Conservation (phyloP, 2,888 invertebrate species). For the Maniola hyperantus region DNA sequence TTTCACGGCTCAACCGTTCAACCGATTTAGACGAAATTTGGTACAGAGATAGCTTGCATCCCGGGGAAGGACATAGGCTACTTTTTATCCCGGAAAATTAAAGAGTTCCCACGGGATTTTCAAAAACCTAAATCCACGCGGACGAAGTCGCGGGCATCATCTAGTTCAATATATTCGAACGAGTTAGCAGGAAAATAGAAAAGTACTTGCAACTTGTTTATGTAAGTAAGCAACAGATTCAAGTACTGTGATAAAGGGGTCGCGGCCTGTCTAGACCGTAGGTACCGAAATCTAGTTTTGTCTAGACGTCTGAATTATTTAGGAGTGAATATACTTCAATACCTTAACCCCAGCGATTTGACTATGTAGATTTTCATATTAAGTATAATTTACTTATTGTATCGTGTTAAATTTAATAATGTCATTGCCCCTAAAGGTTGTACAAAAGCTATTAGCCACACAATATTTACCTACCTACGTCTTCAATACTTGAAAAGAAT, state of each 20-base stretch:
- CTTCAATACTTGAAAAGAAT: not conserved
- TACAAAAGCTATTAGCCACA: not conserved
- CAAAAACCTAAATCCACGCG: no score
- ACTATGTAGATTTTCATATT: not conserved
- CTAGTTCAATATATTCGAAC: not conserved
- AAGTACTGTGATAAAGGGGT: conserved; percentile 51
- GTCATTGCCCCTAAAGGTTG: not conserved
- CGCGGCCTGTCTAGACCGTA: conserved; percentile 73
- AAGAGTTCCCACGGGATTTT: no score
- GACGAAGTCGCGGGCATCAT: no score
- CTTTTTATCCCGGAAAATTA: no score
- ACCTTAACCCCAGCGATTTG: conserved; percentile 27
- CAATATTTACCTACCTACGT: not conserved
- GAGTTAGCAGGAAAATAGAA: conserved; percentile 2
- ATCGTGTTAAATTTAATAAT: not conserved
- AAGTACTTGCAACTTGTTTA: conserved; percentile 25
- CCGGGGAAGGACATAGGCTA: no score
- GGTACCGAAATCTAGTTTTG: conserved; percentile 54
- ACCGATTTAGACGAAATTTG: no score
- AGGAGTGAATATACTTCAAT: conserved; percentile 41
- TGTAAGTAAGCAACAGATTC: conserved; percentile 30
- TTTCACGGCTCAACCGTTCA: no score
- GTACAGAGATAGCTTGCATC: no score
- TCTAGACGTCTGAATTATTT: conserved; percentile 68
- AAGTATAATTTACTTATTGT: conserved; percentile 1